phyloP scores from a whole-genome alignment of 2,888 invertebrate species.

The Reticulitermes lucifugus region DNA sequence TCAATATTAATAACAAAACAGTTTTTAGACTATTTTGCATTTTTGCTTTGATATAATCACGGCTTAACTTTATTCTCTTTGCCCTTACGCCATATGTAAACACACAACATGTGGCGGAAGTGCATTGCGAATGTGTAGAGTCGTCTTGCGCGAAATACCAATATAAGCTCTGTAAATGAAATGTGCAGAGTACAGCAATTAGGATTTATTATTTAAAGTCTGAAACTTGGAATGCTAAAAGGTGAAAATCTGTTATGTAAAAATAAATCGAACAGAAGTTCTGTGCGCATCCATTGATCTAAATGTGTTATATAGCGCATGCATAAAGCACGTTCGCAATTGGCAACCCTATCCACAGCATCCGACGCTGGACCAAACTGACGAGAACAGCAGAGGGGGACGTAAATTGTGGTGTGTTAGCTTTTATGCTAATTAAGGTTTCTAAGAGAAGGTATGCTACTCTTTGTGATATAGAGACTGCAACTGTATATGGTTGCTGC shows the following conservation, averaged over 20 bases:
- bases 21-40: neutral
- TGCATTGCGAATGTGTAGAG: neutral
- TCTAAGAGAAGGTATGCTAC: too few species aligned
- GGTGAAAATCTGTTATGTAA: too few species aligned
- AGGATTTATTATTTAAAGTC: too few species aligned
- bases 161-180: neutral
- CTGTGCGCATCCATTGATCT: neutral
- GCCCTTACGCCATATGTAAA: slow-evolving; percentile 27
- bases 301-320: neutral
- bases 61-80: neutral
- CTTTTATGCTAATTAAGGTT: too few species aligned
- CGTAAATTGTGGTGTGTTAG: too few species aligned
- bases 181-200: neutral
- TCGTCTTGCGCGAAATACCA: neutral
- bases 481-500: neutral
- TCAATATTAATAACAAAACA: neutral
- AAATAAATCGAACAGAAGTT: too few species aligned
- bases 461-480: too few species aligned
- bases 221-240: too few species aligned
- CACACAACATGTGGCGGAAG: slow-evolving; percentile 14
- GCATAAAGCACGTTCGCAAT: too few species aligned
- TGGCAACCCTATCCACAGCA: neutral
- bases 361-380: neutral
- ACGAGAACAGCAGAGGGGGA: too few species aligned
- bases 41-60: neutral